Evolutionary conservation across 1,140 invertebrate species (phyloP), one percentile per base, ranked within the genome.

Genomic region (Achroia grisella): DNA sequence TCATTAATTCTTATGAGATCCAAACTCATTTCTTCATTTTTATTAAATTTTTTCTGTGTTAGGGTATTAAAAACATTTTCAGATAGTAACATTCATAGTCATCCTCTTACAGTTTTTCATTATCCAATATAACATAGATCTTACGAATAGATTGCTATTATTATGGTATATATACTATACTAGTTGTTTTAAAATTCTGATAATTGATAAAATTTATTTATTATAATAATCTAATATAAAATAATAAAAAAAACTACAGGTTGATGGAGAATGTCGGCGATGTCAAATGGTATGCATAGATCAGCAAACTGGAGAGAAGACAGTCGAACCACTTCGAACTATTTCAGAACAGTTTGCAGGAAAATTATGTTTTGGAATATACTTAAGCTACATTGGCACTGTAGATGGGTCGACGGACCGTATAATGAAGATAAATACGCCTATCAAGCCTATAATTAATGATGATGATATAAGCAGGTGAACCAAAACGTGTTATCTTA

Each of bases 231-330:
- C n/a, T n/a, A n/a, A n/a, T n/a, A n/a, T n/a, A n/a, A n/a, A n/a
- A n/a, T n/a, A n/a, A n/a, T n/a, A n/a, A n/a, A n/a, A 31, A n/a
- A 44, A 28, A 28, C 88, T 88, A 33, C 63, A 95, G 91, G 89
- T 92, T 33, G 89, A 91, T 54, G 93, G 93, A 1, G 88, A 89
- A 27, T 98, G 97, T 66, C 91, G 90, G 8, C 89, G 97, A 44
- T 98, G 97, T 77, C 95, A 97, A 82, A 98, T 98, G 94, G 92
- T 98, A 35, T 97, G 96, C 60, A 93, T 98, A 45, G 92, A 98
- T 84, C 96, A 97, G 86, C 86, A 87, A 9, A 96, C 91, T 9
- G 94, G 94, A 0, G 72, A 90, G 63, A 93, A 93, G 64, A 93
- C 93, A 9, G 88, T 92, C 0, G 95, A 97, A 80, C 95, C 96